Percentiles rank a stretch among this genome's conserved stretches.
Conservation (phyloP, 2,113 vertebrate species). For the Colinus virginianus region DNA sequence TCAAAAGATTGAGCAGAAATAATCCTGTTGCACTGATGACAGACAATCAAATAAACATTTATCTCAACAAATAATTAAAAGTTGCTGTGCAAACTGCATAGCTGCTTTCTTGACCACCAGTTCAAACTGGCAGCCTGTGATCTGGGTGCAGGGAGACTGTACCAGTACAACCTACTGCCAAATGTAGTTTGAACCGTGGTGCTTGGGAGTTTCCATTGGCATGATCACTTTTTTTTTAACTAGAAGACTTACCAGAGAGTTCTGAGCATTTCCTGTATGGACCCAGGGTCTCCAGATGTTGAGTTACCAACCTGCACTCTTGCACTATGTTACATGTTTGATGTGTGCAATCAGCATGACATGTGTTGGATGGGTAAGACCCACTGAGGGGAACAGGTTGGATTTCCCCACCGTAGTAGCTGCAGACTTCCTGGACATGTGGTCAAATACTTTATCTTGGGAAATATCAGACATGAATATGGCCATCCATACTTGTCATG, state of each 20-base stretch:
- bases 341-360: neutral
- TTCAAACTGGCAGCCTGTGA: neutral
- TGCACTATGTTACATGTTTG: neutral
- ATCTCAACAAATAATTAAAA: neutral
- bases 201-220: neutral
- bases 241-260: neutral
- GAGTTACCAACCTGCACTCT: neutral
- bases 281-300: neutral
- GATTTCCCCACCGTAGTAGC: accelerated
- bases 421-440: neutral
- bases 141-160: neutral
- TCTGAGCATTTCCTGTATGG: neutral
- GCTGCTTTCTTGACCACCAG: neutral
- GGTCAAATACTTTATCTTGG: neutral
- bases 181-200: neutral
- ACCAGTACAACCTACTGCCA: neutral
- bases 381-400: neutral
- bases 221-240: neutral
- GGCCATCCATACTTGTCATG: neutral
- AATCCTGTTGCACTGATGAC: neutral
- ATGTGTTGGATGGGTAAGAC: neutral
- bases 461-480: neutral
- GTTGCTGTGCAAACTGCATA: neutral
- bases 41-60: neutral
- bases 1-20: neutral